These are phyloP conservation scores for Muschampia staudingeri DNA, from an alignment of 2,888 invertebrate species.

Conservation along the genomic window DNA sequence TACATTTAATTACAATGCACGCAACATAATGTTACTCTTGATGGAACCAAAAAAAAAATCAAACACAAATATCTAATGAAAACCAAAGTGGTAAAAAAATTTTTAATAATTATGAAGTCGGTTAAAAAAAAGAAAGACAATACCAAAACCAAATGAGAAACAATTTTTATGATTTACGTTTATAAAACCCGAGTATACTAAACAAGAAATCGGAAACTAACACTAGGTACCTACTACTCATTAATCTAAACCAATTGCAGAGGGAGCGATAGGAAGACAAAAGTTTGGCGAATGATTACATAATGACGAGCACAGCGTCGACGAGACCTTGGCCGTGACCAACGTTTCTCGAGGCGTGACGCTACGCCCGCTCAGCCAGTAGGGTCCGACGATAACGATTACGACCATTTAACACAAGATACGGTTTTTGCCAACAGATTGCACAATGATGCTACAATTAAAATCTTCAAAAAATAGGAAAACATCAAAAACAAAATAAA, in stretches of 20 bases:
- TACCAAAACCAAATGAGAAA: background rate
- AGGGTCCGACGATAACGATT: conserved; percentile 74
- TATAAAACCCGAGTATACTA: background rate
- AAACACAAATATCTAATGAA: no score
- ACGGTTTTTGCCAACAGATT: conserved; percentile 30
- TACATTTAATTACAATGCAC: no score
- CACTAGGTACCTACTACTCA: background rate
- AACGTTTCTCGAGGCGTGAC: conserved; percentile 83
- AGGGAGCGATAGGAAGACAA: conserved; percentile 68
- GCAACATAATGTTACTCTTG: no score
- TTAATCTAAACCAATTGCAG: conserved; percentile 29
- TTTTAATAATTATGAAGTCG: no score
- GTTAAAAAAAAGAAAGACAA: background rate
- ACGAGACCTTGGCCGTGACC: conserved; percentile 90
- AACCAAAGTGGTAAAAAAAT: no score
- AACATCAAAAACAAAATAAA: background rate
- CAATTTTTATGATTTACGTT: background rate
- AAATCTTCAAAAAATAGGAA: background rate
- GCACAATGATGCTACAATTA: background rate
- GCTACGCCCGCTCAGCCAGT: conserved; percentile 71
- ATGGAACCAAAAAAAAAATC: no score
- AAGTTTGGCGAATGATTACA: conserved; percentile 80
- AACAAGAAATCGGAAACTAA: conserved; percentile 23
- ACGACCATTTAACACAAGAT: conserved; percentile 49
- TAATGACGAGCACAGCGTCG: conserved; percentile 81